These are phyloP conservation scores for Hydrozoanthus tunicans DNA, from an alignment of 64 coral and sea anemone species.

Conservation along the genomic window DNA sequence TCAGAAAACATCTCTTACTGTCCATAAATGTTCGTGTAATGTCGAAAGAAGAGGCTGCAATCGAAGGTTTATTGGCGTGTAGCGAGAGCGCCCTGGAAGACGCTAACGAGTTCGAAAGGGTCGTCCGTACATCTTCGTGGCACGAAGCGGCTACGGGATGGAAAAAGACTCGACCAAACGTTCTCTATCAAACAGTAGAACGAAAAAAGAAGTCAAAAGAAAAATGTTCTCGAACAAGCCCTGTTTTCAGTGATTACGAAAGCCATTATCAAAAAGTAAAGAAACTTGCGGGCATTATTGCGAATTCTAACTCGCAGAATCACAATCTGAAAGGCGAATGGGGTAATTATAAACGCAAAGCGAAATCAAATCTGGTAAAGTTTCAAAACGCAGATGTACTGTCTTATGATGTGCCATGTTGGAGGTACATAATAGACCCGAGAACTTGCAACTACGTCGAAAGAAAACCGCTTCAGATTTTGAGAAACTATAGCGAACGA, in stretches of 20 bases:
- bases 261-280: conserved; percentile 79
- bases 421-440: conserved; percentile 95
- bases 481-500: conserved; percentile 53
- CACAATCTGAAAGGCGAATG: conserved; percentile 35
- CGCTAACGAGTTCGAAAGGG: conserved; percentile 39
- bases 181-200: conserved; percentile 66
- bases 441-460: conserved; percentile 75
- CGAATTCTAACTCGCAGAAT: conserved; percentile 60
- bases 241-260: conserved; percentile 54
- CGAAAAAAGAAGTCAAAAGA: conserved; percentile 83
- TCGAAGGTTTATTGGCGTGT: conserved; percentile 57
- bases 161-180: conserved; percentile 77
- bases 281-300: conserved; percentile 81
- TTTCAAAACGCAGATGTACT: conserved; percentile 89
- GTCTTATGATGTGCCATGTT: conserved; percentile 90
- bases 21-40: not conserved
- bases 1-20: not conserved
- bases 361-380: conserved; percentile 65
- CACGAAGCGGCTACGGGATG: conserved; percentile 79
- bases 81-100: conserved; percentile 64
- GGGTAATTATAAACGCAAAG: not conserved
- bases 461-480: conserved; percentile 68
- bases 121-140: conserved; percentile 69
- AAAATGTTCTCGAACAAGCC: conserved; percentile 52
- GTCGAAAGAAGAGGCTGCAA: conserved; percentile 51